Base-by-base conservation (phyloP, 53 echinoderm and acorn worm genomes). In the Arbacia lixula region DNA sequence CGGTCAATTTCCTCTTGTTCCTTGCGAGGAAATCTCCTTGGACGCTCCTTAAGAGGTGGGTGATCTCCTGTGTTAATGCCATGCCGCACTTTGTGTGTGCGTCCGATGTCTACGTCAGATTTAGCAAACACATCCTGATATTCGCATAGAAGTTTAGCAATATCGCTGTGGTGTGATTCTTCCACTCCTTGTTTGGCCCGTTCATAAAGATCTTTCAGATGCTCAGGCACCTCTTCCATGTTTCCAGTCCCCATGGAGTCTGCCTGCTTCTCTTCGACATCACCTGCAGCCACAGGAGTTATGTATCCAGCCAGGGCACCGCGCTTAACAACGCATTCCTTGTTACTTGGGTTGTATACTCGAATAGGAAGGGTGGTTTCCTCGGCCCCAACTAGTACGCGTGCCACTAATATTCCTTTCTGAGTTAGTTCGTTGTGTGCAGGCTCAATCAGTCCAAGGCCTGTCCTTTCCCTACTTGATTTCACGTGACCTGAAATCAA, bases 111-210 rank as follows among this genome's bases (percentile, higher is more conserved):
- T 14, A 21, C 25, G 31, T 89, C 85, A 19, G 54, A 76, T 27
- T 65, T 67, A 12, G 69, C 84, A 72, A 89, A 89, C 5, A 89
- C 60, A 36, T 89, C 89, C 32, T 38, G 51, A 57, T 75, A 85
- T 27, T 89, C 60, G 26, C 17, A 26, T 33, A 89, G 40, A 2
- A 89, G 57, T 4, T 66, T 53, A 3, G 54, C 68, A 0, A 85
- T 85, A 19, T 46, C 24, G 30, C 27, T 26, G 17, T 69, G 58
- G 10, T 78, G 26, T 20, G 12, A 17, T 28, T 51, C 20, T 5
- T 71, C 83, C 14, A 85, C 56, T 14, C 22, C 71, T 2, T 21
- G 53, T 50, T 37, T 65, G 37, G 67, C 78, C 42, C 71, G 30
- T 11, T 89, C 43, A 26, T 31, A 76, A 3, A 85, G 89, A 12